Conservation (phyloP, 2,888 invertebrate genomes). For the Pristionchus maxplancki region DNA sequence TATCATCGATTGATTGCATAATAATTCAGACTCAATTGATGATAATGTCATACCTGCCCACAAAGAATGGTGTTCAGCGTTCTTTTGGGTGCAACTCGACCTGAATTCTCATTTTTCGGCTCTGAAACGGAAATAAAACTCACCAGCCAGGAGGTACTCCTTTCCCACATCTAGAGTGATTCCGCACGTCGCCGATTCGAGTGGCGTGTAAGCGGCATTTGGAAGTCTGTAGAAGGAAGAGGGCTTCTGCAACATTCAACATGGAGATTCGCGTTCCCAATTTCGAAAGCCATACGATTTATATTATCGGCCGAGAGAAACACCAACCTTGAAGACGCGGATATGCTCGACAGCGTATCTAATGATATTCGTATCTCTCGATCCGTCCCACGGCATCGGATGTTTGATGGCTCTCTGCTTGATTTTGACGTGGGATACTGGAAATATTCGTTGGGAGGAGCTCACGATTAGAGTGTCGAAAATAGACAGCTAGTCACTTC, state of each 20-base stretch:
- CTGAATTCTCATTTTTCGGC: not conserved
- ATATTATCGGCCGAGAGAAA: no score
- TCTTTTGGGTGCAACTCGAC: not conserved
- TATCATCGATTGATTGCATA: no score
- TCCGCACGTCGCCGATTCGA: slow-evolving; percentile 72
- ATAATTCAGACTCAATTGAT: no score
- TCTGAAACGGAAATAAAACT: not conserved
- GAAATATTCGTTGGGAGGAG: no score
- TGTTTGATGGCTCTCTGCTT: slow-evolving; percentile 64
- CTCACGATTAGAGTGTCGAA: no score
- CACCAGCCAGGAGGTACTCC: slow-evolving; percentile 73
- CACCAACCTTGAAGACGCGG: slow-evolving; percentile 67
- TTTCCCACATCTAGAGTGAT: slow-evolving; percentile 68
- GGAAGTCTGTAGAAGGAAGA: slow-evolving; percentile 65
- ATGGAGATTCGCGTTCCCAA: no score
- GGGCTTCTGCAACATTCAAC: slow-evolving; percentile 53
- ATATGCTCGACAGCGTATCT: slow-evolving; percentile 69
- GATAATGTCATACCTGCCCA: not conserved
- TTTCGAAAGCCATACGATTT: not conserved
- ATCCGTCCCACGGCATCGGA: slow-evolving; percentile 60
- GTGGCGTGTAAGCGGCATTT: slow-evolving; percentile 70
- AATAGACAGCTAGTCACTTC: no score
- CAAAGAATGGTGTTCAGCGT: not conserved
- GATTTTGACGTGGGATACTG: slow-evolving; percentile 73
- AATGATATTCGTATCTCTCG: slow-evolving; percentile 66